A percentile compares a stretch with the other conserved stretches of the same genome.
These are phyloP conservation scores for Agapornis canus DNA, from an alignment of 2,797 vertebrate species.

Conservation along the genomic window DNA sequence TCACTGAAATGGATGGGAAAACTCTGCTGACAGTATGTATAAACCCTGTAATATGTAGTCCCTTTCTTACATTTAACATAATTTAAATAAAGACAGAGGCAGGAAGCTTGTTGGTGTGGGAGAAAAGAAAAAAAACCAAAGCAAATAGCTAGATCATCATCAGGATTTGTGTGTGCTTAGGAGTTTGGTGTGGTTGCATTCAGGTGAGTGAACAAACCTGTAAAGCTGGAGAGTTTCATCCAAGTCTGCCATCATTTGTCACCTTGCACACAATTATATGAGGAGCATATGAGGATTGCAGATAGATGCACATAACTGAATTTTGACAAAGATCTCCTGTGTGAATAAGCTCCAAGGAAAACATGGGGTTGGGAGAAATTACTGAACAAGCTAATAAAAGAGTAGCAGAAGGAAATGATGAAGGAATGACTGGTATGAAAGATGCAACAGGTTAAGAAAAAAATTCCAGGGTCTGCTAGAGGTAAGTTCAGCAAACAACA, in stretches of 20 bases:
- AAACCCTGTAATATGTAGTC: not conserved
- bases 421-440: not conserved
- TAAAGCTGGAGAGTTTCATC: not conserved
- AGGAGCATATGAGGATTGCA: not conserved
- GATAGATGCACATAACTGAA: accelerated
- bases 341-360: not conserved
- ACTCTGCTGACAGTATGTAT: not conserved
- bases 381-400: not conserved
- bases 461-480: not conserved
- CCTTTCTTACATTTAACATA: not conserved
- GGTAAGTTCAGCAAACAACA: not conserved
- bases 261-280: not conserved
- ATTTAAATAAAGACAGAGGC: not conserved
- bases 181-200: not conserved
- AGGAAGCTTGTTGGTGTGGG: not conserved
- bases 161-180: not conserved
- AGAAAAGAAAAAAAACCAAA: not conserved
- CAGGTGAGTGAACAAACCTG: not conserved
- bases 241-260: not conserved
- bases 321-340: not conserved
- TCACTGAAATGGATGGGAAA: not conserved
- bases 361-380: not conserved
- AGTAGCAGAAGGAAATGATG: not conserved
- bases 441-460: not conserved
- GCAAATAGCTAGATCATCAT: accelerated